These are phyloP conservation scores for Oreochromis niloticus DNA, from an alignment of 2,113 vertebrate genomes.

Conservation along the genomic window DNA sequence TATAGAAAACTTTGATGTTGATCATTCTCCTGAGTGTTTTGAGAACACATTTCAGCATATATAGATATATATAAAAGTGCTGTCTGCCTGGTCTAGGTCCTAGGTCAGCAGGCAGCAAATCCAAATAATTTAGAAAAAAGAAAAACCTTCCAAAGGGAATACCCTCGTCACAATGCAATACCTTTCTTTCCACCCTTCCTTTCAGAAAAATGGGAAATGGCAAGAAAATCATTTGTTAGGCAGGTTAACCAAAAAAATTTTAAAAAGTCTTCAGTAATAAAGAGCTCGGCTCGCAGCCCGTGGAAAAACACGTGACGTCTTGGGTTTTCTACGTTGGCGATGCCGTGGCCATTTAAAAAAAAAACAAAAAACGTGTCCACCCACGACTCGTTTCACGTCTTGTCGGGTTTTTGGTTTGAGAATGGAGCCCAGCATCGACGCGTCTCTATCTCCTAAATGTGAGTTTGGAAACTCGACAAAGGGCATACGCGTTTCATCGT, in stretches of 20 bases:
- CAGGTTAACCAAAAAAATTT: constrained; percentile 69
- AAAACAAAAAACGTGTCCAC: not conserved
- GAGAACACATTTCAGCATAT: constrained; percentile 69
- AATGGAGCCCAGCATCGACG: not conserved
- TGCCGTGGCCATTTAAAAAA: not conserved
- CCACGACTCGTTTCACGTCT: not conserved
- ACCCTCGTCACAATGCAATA: constrained; percentile 70
- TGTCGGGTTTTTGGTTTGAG: not conserved
- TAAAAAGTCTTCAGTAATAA: constrained; percentile 25
- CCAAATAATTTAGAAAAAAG: constrained; percentile 33
- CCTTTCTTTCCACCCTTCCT: constrained; percentile 62
- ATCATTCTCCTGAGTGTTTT: constrained; percentile 76
- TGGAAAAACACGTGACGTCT: not conserved
- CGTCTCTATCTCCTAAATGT: constrained; percentile 36
- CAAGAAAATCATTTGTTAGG: constrained; percentile 49
- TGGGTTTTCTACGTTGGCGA: constrained; percentile 37
- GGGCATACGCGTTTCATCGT: constrained; percentile 70
- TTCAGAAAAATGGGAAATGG: constrained; percentile 57
- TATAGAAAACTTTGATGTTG: constrained; percentile 79
- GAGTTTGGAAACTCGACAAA: constrained; percentile 49
- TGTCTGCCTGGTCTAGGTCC: constrained; percentile 57
- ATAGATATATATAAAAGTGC: constrained; percentile 22
- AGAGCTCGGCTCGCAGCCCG: not conserved
- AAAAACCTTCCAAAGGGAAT: constrained; percentile 62
- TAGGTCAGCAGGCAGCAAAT: constrained; percentile 45